Evolutionary conservation across 1,140 invertebrate genomes (phyloP).

Genomic region (Drosophila sucinea): DNA sequence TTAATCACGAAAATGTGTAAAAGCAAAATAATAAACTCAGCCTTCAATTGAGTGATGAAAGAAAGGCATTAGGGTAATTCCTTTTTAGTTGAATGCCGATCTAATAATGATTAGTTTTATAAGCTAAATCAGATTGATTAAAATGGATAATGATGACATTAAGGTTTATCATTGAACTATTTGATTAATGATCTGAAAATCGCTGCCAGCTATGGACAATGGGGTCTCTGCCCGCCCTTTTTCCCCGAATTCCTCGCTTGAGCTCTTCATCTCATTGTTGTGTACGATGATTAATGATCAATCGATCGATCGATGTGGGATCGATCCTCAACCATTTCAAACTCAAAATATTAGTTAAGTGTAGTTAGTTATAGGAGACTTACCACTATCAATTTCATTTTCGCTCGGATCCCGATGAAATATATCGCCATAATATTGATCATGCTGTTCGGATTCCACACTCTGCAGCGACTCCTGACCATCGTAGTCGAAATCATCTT

Average conservation of each 20-base stretch:
- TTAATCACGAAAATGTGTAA: too few species aligned
- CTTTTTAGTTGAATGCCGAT: background rate
- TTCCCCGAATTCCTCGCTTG: background rate
- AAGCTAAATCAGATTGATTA: background rate
- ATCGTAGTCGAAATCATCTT: conserved; percentile 73
- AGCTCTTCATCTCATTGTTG: conserved; percentile 17
- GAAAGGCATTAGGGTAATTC: background rate
- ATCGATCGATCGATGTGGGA: background rate
- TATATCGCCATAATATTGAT: conserved; percentile 83
- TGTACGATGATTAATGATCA: conserved; percentile 3
- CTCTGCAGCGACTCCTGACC: conserved; percentile 85
- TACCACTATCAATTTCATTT: conserved; percentile 78
- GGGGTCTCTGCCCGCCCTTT: background rate
- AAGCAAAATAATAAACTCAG: too few species aligned
- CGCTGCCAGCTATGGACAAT: background rate
- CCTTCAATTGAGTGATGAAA: too few species aligned
- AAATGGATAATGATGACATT: conserved; percentile 6
- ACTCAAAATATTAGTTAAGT: too few species aligned
- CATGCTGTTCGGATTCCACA: conserved; percentile 87
- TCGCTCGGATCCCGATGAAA: conserved; percentile 79
- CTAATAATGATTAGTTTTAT: background rate
- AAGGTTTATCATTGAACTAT: background rate
- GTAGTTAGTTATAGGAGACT: conserved; percentile 25
- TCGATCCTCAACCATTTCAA: background rate
- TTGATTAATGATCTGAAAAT: conserved; percentile 1